phyloP scores from a whole-genome alignment of 1,140 invertebrate genomes.

The Eubasilissa regina region DNA sequence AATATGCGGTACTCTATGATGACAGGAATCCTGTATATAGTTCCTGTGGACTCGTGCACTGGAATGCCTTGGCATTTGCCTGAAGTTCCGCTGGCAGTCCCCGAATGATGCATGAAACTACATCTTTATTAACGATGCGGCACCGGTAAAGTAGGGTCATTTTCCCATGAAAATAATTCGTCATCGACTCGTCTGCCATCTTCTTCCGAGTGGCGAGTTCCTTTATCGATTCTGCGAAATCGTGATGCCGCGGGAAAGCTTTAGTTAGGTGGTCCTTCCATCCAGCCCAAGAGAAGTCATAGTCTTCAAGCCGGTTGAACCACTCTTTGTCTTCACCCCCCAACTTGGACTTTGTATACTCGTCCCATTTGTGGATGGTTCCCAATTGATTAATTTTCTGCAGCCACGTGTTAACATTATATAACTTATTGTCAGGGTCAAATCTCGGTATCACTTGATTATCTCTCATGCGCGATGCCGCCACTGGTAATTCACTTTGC shows the following conservation, averaged over 20 bases:
- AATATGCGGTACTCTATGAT: constrained; percentile 44
- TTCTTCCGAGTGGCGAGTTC: constrained; percentile 62
- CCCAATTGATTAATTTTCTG: too few relatives aligned
- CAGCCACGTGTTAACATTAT: too few relatives aligned
- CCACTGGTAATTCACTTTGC: too few relatives aligned
- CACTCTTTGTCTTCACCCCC: too few relatives aligned
- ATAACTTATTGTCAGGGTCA: too few relatives aligned
- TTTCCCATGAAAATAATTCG: constrained; percentile 63
- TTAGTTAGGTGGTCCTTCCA: constrained; percentile 60
- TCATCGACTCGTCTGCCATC: constrained; percentile 60
- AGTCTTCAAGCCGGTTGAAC: too few relatives aligned
- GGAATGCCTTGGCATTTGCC: constrained; percentile 61
- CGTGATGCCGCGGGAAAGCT: constrained; percentile 59
- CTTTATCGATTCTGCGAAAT: constrained; percentile 56
- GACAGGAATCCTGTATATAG: constrained; percentile 61
- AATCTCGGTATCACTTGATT: too few relatives aligned
- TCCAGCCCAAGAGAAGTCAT: constrained; percentile 58
- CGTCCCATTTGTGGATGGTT: too few relatives aligned
- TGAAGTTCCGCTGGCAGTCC: constrained; percentile 61
- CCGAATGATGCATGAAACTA: constrained; percentile 63
- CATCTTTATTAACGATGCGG: constrained; percentile 61
- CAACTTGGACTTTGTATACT: too few relatives aligned
- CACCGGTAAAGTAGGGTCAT: constrained; percentile 63
- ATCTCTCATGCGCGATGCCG: too few relatives aligned
- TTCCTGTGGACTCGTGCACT: constrained; percentile 60